phyloP scores from a whole-genome alignment of 2,113 vertebrate species.

The Eurystomus gularis region DNA sequence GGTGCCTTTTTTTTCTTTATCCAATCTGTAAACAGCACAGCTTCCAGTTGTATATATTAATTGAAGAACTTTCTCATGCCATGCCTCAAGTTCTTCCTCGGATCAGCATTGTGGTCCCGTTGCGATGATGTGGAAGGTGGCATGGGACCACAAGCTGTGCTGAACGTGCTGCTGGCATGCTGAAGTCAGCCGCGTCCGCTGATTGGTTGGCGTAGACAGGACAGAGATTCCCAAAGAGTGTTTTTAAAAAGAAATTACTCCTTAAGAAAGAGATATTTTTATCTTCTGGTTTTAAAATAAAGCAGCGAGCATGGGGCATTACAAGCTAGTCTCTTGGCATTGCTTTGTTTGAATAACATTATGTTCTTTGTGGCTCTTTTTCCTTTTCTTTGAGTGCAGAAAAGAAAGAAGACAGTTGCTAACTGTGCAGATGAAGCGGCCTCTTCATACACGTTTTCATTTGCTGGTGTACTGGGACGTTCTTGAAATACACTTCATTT shows the following conservation, averaged over 20 bases:
- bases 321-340: not conserved
- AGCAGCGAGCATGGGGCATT: not conserved
- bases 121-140: not conserved
- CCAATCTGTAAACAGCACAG: not conserved
- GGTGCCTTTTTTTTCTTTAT: not conserved
- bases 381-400: not conserved
- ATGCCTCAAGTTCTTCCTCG: not conserved
- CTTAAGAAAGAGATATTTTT: slow-evolving; percentile 25
- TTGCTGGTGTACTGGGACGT: not conserved
- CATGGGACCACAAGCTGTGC: not conserved
- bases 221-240: not conserved
- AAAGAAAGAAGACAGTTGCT: not conserved
- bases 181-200: not conserved
- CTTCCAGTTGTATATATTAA: not conserved
- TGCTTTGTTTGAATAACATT: not conserved
- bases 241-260: not conserved
- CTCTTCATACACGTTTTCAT: not conserved
- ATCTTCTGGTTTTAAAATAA: slow-evolving; percentile 18
- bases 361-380: not conserved
- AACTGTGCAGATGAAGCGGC: not conserved
- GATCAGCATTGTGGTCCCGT: not conserved
- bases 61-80: slow-evolving; percentile 24
- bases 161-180: not conserved
- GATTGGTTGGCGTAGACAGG: not conserved
- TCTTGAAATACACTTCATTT: not conserved